Conservation (phyloP, 2,797 vertebrate genomes). For the Pteropus rufus region DNA sequence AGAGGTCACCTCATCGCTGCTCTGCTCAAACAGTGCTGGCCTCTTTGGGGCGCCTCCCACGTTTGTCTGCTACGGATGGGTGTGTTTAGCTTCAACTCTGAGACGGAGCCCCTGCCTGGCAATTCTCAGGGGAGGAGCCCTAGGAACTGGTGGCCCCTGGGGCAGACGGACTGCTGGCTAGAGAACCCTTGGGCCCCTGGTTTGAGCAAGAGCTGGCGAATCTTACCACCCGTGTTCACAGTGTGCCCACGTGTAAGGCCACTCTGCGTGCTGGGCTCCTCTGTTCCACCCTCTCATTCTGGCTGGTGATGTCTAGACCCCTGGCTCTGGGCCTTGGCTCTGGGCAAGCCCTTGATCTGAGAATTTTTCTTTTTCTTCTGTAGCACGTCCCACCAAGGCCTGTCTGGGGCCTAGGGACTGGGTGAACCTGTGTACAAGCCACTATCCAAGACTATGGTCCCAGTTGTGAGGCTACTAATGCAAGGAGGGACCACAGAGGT, state of each 20-base stretch:
- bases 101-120: background rate
- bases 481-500: background rate
- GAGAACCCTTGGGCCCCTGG: background rate
- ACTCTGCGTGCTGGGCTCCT: background rate
- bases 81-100: background rate
- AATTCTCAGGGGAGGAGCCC: background rate
- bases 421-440: background rate
- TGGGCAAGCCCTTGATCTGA: background rate
- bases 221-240: fast-evolving
- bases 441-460: background rate
- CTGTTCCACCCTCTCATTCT: background rate
- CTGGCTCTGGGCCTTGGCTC: background rate
- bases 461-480: fast-evolving
- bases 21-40: background rate
- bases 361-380: background rate
- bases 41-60: conserved; percentile 26
- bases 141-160: background rate
- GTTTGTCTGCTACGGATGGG: background rate
- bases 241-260: fast-evolving
- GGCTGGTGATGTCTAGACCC: background rate
- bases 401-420: background rate
- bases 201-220: fast-evolving
- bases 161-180: background rate
- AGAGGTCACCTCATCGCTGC: conserved; percentile 62
- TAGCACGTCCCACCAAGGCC: background rate